Evolutionary conservation across 2,113 vertebrate species (phyloP).

Genomic region (Bos taurus): DNA sequence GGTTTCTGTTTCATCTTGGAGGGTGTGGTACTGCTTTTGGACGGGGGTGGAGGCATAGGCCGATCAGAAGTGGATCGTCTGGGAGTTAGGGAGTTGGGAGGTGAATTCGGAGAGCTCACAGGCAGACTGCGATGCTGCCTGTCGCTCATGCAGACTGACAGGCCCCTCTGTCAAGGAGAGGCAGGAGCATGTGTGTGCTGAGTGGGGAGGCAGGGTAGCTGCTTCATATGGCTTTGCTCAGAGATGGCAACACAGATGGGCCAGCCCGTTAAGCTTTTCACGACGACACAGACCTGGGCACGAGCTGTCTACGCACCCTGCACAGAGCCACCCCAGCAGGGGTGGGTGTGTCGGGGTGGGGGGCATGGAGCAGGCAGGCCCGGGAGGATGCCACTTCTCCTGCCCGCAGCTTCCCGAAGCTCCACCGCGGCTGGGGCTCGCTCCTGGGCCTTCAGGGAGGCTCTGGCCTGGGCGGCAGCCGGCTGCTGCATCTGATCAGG

Average conservation of each 20-base stretch:
- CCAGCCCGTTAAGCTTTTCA: conserved; percentile 48
- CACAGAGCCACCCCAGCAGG: not conserved
- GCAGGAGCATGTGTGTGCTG: not conserved
- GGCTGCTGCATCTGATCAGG: not conserved
- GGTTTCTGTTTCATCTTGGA: not conserved
- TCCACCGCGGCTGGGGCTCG: not conserved
- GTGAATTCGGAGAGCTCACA: not conserved
- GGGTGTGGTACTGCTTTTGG: not conserved
- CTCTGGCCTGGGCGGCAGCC: not conserved
- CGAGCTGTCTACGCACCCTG: not conserved
- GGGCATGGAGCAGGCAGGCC: not conserved
- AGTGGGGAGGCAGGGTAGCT: not conserved
- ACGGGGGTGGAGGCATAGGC: not conserved
- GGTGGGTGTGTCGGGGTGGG: not conserved
- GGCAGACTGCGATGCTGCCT: not conserved
- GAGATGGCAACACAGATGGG: conserved; percentile 26
- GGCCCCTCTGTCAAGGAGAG: not conserved
- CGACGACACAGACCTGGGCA: not conserved
- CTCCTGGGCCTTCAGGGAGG: not conserved
- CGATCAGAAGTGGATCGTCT: not conserved
- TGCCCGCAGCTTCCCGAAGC: not conserved
- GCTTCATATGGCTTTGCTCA: conserved; percentile 66
- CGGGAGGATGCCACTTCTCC: not conserved
- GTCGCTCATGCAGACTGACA: conserved; percentile 23
- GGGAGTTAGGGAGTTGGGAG: not conserved